Evolutionary conservation across 1,140 invertebrate species (phyloP), one percentile per base, ranked within the genome.

Genomic region (Trachelipus rathkii): DNA sequence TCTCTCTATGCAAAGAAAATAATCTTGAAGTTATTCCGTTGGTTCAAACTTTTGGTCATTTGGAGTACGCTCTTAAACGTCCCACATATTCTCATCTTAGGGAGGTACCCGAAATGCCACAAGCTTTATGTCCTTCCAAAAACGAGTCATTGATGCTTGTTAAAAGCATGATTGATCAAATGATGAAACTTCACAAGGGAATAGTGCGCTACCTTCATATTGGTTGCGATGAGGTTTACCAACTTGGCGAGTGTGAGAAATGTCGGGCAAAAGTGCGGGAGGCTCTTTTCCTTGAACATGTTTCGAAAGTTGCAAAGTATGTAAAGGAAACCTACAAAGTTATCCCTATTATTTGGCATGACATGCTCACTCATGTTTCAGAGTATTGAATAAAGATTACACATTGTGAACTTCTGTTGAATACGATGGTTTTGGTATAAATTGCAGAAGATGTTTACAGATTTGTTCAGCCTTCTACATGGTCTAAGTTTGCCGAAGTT

Each of bases 41-140:
- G 5, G 88, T 98, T 10, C 97, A 98, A 86, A 97, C 96, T 7
- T 97, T 98, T 86, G 96, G 96, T 3, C 96, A 98, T 85, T 85
- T 96, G 84, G 94, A 97, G 88, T 95, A 93, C 87, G 90, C 91
- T 0, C 85, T 98, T 67, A 97, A 97, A 84, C 88, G 93, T 78
- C 84, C 89, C 44, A 88, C 92, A 81, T 96, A 92, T 84, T 84
- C 87, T 73, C 87, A 90, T 70, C 84, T 97, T 43, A 87, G 95
- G 74, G 96, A 97, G 87, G 87, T 92, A 0, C 87, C 89, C 10
- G 85, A 88, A 9, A 90, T 90, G 84, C 92, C 93, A 0, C 92
- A 93, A 83, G 92, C 93, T 0, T 89, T 96, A 46, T 96, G 94
- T 82, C 94, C 94, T 0, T 91, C 91, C 9, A 87, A 90, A 33